Evolutionary conservation across 2,888 invertebrate species (phyloP), one percentile per base, ranked within the genome.

Genomic region (Chymomyza procnemis): DNA sequence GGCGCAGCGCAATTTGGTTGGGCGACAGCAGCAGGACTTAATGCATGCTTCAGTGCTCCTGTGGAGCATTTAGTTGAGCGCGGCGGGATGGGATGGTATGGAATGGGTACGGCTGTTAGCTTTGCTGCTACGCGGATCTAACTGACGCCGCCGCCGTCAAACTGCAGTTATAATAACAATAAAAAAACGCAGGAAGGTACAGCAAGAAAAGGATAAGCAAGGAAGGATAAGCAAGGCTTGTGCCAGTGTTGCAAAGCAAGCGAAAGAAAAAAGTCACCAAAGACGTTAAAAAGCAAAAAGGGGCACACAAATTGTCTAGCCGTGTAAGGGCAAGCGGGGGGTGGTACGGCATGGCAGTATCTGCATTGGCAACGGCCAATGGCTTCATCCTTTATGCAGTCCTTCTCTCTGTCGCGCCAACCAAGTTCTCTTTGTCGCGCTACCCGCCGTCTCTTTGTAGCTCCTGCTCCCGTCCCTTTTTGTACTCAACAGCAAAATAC

Each of bases 401-500:
- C n/a, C 16, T 34, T 6, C 6, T 4, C 26, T 3, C 26, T 26
- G 26, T 26, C n/a, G n/a, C n/a, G n/a, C n/a, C n/a, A n/a, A n/a
- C n/a, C n/a, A n/a, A n/a, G n/a, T n/a, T n/a, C n/a, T n/a, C n/a
- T n/a, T n/a, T n/a, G n/a, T n/a, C n/a, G n/a, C n/a, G n/a, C n/a
- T n/a, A n/a, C n/a, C n/a, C n/a, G n/a, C n/a, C n/a, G n/a, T n/a
- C n/a, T n/a, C n/a, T n/a, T n/a, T n/a, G n/a, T n/a, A n/a, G n/a
- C n/a, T n/a, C n/a, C n/a, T n/a, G n/a, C n/a, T n/a, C n/a, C n/a
- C n/a, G n/a, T n/a, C n/a, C n/a, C n/a, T n/a, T n/a, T n/a, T n/a
- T 41, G 30, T 48, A 57, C 57, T 61, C n/a, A 50, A 41, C 34
- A 52, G 54, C 52, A 22, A 54, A 54, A 48, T 22, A 52, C 65